Conservation (phyloP, 2,797 vertebrate species). For the Ceryle rudis region DNA sequence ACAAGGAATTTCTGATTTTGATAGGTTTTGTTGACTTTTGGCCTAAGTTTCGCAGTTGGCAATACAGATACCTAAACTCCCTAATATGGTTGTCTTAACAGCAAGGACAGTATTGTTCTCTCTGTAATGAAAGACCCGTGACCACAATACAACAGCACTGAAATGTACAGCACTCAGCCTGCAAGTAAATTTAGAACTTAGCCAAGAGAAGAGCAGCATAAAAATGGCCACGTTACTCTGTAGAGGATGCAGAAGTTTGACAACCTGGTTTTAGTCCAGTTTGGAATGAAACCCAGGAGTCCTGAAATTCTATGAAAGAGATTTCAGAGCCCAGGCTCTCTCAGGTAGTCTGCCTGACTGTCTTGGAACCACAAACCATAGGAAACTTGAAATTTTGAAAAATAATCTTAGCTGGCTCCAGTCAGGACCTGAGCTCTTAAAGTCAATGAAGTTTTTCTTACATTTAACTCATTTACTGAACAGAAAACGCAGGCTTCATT, state of each 20-base stretch:
- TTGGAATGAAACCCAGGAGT: not conserved
- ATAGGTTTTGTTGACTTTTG: not conserved
- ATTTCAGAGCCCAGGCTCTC: not conserved
- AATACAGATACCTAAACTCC: not conserved
- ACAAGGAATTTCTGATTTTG: not conserved
- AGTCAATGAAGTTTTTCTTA: not conserved
- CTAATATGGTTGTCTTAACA: not conserved
- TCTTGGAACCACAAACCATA: not conserved
- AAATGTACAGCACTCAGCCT: not conserved
- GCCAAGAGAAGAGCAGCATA: not conserved
- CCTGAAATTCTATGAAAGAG: not conserved
- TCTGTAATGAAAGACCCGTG: not conserved
- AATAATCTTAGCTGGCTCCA: not conserved
- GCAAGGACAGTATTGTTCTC: not conserved
- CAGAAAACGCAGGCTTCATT: not conserved
- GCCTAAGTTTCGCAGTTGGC: not conserved
- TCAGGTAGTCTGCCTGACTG: not conserved
- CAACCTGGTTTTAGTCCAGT: constrained; percentile 8
- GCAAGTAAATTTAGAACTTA: constrained; percentile 16
- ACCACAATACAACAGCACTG: not conserved
- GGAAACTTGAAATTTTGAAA: not conserved
- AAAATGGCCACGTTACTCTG: not conserved
- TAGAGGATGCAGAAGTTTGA: not conserved
- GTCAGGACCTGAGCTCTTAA: not conserved
- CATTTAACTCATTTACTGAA: not conserved